Evolutionary conservation across 2,113 vertebrate species (phyloP).

Genomic region (Spilogale gracilis): DNA sequence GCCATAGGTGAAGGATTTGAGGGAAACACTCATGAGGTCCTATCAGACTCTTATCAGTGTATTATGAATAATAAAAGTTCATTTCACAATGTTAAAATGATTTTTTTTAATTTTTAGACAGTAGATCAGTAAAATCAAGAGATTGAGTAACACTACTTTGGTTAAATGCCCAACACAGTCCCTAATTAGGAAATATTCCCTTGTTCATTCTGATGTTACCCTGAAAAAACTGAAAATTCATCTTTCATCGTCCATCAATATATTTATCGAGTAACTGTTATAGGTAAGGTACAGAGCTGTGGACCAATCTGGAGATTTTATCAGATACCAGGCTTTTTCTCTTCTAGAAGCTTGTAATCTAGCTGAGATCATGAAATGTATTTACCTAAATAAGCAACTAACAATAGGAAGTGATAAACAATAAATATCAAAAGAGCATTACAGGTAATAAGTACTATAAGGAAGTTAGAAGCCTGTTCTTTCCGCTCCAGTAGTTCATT

Average conservation of each 20-base stretch:
- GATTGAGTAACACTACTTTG: background rate
- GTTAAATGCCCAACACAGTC: background rate
- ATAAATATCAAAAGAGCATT: constrained; percentile 2
- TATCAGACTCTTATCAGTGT: background rate
- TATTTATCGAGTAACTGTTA: constrained; percentile 8
- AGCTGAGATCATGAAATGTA: background rate
- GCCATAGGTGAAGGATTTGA: background rate
- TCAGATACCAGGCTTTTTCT: background rate
- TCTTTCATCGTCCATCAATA: background rate
- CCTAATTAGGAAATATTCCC: background rate
- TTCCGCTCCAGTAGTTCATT: background rate
- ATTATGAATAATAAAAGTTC: background rate
- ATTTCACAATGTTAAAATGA: background rate
- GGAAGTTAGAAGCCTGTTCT: background rate
- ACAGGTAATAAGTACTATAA: constrained; percentile 11
- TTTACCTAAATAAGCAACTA: constrained; percentile 34
- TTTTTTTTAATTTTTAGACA: background rate
- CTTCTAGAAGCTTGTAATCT: background rate
- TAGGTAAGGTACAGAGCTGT: background rate
- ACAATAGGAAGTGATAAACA: constrained; percentile 15
- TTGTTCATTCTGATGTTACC: background rate
- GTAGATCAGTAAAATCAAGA: background rate
- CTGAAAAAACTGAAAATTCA: constrained; percentile 52
- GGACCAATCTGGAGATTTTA: background rate
- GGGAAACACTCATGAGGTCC: background rate